Conservation (phyloP, 2,888 invertebrate species). For the Andrena minutula region DNA sequence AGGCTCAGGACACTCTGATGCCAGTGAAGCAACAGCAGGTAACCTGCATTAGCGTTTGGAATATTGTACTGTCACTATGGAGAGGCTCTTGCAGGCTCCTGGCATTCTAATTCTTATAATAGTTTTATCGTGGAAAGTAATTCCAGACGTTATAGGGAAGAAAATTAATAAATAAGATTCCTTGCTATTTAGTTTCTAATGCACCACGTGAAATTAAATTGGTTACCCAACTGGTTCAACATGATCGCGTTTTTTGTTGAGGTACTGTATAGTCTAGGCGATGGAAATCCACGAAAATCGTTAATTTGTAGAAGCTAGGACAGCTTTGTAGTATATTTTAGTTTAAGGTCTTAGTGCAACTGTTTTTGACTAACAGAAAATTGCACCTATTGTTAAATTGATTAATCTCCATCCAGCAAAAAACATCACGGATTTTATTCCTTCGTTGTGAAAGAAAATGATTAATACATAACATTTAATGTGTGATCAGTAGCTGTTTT, state of each 20-base stretch:
- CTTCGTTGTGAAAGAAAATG: no score
- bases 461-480: no score
- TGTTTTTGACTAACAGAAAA: neutral
- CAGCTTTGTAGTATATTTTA: no score
- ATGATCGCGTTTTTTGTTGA: neutral
- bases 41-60: neutral
- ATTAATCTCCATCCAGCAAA: neutral
- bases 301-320: no score
- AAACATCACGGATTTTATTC: neutral
- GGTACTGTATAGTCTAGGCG: no score
- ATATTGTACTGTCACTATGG: neutral
- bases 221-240: neutral
- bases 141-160: neutral
- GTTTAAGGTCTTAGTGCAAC: neutral
- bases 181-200: no score
- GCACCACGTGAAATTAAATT: no score
- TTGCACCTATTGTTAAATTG: neutral
- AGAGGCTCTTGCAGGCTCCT: no score
- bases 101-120: no score
- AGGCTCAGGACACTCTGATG: conserved; percentile 67
- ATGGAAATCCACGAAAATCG: no score
- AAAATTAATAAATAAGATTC: no score
- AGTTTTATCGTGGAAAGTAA: neutral
- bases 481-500: no score
- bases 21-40: conserved; percentile 68